Base-by-base conservation (phyloP, 1,140 invertebrate species). In the Danaus plexippus region DNA sequence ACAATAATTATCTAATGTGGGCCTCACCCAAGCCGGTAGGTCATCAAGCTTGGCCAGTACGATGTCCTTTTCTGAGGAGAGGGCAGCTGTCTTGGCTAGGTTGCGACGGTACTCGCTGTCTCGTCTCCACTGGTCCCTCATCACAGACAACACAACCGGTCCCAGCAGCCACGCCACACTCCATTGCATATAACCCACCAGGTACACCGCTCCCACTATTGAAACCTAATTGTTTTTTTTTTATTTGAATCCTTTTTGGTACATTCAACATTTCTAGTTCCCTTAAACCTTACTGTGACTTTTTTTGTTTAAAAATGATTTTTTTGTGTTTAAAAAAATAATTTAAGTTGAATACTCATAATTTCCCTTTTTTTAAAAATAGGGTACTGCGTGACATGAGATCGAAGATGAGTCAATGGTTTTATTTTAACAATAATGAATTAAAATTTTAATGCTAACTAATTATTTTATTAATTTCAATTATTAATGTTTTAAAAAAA, bases 101-200 rank as follows among this genome's bases (percentile, higher is more conserved):
- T 92, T 91, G 64, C 95, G 90, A 71, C 91, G 92, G 49, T 93
- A 89, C 67, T 95, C 90, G 63, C 91, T 92, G 50, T 94, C 90
- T 74, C 91, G 92, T 46, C 90, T 91, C 88, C 92, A 92, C 80
- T 96, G 94, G 61, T 94, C 91, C 52, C 95, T 91, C 66, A 95
- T 89, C 45, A 95, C 93, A 9, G 92, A 92, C 12, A 96, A 85
- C 32, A 95, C 89, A 9, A 97, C 90, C 0, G 94, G 95, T 0
- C 93, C 91, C 59, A 97, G 90, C 1, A 98, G 88, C 96, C 96
- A 98, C 15, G 94, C 95, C 13, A 96, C 90, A 46, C 91, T 92
- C 87, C 95, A 93, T 72, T 94, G 92, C 90, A 94, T 92, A 75
- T 96, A 96, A 8, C 96, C 96, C 45, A 94, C 90, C 46, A 95